Evolutionary conservation across 2,797 vertebrate species (phyloP), one percentile per base, ranked within the genome.

Genomic region (Argya squamiceps): DNA sequence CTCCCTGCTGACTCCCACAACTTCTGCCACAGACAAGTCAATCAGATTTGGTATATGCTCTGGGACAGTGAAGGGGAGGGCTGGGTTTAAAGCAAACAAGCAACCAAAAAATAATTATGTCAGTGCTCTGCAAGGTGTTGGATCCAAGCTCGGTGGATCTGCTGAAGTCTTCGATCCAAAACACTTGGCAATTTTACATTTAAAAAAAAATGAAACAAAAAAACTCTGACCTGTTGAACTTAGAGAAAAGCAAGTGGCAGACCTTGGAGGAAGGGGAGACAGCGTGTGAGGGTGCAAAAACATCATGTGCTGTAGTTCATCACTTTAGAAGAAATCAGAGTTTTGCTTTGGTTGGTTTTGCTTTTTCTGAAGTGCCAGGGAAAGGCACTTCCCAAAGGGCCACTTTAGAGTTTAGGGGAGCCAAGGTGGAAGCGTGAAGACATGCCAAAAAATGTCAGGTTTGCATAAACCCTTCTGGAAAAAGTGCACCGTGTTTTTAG

Each of bases 11-110:
- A 92, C 56, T 94, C 92, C 95, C 90, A 96, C 90, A 89, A 77
- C 81, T 92, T 79, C 89, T 83, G 95, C 93, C 95, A 80, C 58
- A 62, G 83, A 68, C 75, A 96, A 94, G 88, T 96, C 96, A 95
- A 91, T 93, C 88, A 97, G 92, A 97, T 94, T 97, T 97, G 92
- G 91, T 97, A 97, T 96, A 89, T 95, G 88, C 90, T 41, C 79
- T 88, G 90, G 96, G 88, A 84, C 41, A 77, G 10, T 18, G 89
- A 71, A 95, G 5, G 55, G 92, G 88, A 97, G 68, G 87, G 37
- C 92, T 94, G 83, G 55, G 81, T 93, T 94, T 64, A 81, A 80
- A 96, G 65, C 78, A 92, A 75, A 86, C 43, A 94, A 94, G 67
- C 34, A 89, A 96, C 92, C 36, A 88, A 83, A 89, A 96, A 94